Evolutionary conservation across 2,797 vertebrate genomes (phyloP).

Genomic region (Pempheris klunzingeri): DNA sequence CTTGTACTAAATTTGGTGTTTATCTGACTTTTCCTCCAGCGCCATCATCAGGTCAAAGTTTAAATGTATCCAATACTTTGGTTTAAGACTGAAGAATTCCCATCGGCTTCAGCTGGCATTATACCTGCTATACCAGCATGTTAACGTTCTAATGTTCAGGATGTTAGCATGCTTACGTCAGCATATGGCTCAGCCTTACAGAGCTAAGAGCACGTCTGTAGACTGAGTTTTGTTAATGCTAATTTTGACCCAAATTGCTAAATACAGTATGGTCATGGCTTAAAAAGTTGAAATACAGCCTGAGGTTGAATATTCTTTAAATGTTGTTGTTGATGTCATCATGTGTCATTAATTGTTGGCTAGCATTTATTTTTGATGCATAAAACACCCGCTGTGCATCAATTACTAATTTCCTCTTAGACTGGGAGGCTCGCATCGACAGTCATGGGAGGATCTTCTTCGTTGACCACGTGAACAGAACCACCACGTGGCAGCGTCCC

Average conservation of each 20-base stretch:
- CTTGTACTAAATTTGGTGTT: too few relatives aligned
- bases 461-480: conserved; percentile 98
- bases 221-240: neutral
- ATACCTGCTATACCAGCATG: too few relatives aligned
- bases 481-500: conserved; percentile 97
- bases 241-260: too few relatives aligned
- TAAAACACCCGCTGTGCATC: conserved; percentile 34
- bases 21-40: neutral
- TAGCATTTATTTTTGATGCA: neutral
- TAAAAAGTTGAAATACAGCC: too few relatives aligned
- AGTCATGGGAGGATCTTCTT: conserved; percentile 98
- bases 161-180: conserved; percentile 4
- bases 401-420: conserved; percentile 74
- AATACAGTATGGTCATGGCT: too few relatives aligned
- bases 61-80: neutral
- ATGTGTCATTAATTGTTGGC: neutral
- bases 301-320: neutral
- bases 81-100: neutral
- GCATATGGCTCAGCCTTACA: neutral
- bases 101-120: neutral
- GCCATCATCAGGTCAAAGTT: neutral
- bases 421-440: conserved; percentile 99
- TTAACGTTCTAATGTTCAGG: neutral
- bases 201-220: neutral
- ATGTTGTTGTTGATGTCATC: neutral